Conservation (phyloP, 1,140 invertebrate species). For the Ctenoplectra terminalis region DNA sequence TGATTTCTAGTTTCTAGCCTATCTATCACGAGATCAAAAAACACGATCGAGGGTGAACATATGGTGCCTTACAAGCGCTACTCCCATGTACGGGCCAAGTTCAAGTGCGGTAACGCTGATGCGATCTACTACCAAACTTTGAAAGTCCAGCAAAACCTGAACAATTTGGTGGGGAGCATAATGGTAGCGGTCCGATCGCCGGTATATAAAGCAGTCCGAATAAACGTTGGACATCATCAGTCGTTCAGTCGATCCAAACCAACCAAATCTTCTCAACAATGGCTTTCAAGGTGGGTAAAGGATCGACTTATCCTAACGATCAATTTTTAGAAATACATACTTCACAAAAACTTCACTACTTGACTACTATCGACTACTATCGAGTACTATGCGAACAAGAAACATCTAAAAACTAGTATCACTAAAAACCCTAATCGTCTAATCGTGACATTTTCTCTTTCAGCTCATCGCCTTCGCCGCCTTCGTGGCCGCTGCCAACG, state of each 20-base stretch:
- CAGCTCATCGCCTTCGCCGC: slow-evolving; percentile 80
- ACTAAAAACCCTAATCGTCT: too few relatives aligned
- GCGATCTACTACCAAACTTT: slow-evolving; percentile 56
- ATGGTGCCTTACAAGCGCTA: not conserved
- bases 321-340: not conserved
- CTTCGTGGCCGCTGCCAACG: slow-evolving; percentile 80
- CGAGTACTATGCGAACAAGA: too few relatives aligned
- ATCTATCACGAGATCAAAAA: not conserved
- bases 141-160: slow-evolving; percentile 49
- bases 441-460: slow-evolving; percentile 41
- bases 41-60: slow-evolving; percentile 11
- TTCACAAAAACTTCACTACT: not conserved
- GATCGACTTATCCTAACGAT: not conserved
- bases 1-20: not conserved
- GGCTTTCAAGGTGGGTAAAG: slow-evolving; percentile 74
- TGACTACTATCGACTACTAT: not conserved
- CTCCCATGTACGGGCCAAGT: slow-evolving; percentile 54
- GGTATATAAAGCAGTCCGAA: slow-evolving; percentile 64
- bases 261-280: slow-evolving; percentile 67
- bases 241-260: slow-evolving; percentile 67
- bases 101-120: slow-evolving; percentile 58
- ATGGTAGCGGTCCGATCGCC: slow-evolving; percentile 15
- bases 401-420: too few relatives aligned
- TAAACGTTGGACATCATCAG: slow-evolving; percentile 71
- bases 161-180: slow-evolving; percentile 43